Evolutionary conservation across 2,888 invertebrate genomes (phyloP).

Genomic region (Thereva unica): DNA sequence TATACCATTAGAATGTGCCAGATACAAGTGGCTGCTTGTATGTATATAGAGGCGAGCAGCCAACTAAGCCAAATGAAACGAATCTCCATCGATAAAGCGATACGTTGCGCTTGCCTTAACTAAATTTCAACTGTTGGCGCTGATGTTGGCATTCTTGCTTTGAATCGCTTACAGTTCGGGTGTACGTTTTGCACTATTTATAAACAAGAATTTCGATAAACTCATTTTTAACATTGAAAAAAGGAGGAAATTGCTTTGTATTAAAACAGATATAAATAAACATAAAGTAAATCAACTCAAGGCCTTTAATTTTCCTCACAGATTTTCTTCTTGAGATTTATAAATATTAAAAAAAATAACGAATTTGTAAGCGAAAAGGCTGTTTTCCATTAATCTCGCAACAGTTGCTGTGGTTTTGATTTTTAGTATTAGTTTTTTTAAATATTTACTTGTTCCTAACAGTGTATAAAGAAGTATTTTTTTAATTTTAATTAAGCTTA

Average conservation of each 20-base stretch:
- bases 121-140: constrained; percentile 18
- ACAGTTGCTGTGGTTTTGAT: too few species aligned
- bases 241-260: not conserved
- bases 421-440: too few species aligned
- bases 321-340: too few species aligned
- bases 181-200: constrained; percentile 43
- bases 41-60: constrained; percentile 24
- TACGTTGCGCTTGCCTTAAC: constrained; percentile 13
- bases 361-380: too few species aligned
- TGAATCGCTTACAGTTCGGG: constrained; percentile 57
- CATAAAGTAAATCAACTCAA: too few species aligned
- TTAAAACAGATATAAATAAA: not conserved
- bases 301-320: too few species aligned
- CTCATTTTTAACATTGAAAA: not conserved
- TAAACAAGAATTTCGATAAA: not conserved
- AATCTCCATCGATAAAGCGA: constrained; percentile 12
- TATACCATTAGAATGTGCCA: too few species aligned
- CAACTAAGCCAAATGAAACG: constrained; percentile 38
- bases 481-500: too few species aligned
- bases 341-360: too few species aligned
- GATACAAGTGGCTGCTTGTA: not conserved
- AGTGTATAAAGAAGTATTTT: too few species aligned
- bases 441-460: too few species aligned
- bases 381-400: too few species aligned
- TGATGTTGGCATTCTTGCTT: constrained; percentile 58